phyloP scores from a whole-genome alignment of 2,113 vertebrate species.

The Trinectes maculatus region DNA sequence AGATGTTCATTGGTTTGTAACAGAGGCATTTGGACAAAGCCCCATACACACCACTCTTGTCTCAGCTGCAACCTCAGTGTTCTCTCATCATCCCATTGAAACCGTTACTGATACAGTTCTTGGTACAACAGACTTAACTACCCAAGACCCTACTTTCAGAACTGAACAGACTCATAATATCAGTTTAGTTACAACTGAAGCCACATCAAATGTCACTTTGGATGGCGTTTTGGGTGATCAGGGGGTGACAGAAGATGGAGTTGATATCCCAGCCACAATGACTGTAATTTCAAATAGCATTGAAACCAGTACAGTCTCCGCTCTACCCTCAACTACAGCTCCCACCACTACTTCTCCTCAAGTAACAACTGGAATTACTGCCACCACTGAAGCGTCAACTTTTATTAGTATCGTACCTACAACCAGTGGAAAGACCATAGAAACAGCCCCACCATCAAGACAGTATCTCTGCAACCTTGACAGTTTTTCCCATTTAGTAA shows the following conservation, averaged over 20 bases:
- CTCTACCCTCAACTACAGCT: constrained; percentile 50
- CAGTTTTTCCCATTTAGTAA: constrained; percentile 85
- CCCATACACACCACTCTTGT: constrained; percentile 39
- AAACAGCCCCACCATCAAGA: constrained; percentile 75
- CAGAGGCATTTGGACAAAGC: constrained; percentile 44
- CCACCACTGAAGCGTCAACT: constrained; percentile 44
- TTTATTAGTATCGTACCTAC: constrained; percentile 19
- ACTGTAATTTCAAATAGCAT: constrained; percentile 58
- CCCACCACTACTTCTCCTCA: constrained; percentile 51
- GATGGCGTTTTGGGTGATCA: constrained; percentile 62
- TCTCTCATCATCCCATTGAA: constrained; percentile 34
- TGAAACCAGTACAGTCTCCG: constrained; percentile 31
- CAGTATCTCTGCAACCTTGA: constrained; percentile 88
- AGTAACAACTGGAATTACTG: constrained; percentile 26
- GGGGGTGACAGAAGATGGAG: constrained; percentile 57
- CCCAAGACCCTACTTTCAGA: constrained; percentile 11
- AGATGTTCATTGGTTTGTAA: constrained; percentile 73
- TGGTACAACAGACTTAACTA: constrained; percentile 30
- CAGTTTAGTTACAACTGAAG: constrained; percentile 29
- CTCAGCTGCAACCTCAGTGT: constrained; percentile 33
- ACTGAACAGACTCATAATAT: constrained; percentile 45
- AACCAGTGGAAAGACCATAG: constrained; percentile 65
- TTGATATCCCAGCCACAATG: constrained; percentile 55
- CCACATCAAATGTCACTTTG: constrained; percentile 37
- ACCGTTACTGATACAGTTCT: constrained; percentile 17